Conservation (phyloP, 2,797 vertebrate genomes). For the Sebastes oblongus region DNA sequence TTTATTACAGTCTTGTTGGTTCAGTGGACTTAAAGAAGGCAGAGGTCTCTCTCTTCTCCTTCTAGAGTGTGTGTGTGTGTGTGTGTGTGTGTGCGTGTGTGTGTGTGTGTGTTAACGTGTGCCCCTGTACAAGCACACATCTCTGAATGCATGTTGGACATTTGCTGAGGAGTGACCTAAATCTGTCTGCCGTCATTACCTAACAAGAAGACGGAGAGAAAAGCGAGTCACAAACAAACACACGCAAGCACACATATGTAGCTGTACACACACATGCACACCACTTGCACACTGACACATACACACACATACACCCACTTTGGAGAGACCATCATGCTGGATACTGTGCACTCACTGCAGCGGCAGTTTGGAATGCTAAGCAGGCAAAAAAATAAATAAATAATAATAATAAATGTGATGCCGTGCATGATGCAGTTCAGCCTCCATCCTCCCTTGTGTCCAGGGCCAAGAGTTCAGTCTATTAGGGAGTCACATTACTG, state of each 20-base stretch:
- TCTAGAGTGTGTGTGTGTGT: not conserved
- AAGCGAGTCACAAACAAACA: slow-evolving; percentile 46
- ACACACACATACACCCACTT: not conserved
- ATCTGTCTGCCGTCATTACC: slow-evolving; percentile 80
- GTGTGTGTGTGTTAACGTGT: not conserved
- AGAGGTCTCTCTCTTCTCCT: slow-evolving; percentile 43
- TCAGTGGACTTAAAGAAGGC: slow-evolving; percentile 67
- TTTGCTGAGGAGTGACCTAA: slow-evolving; percentile 78
- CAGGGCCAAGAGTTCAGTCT: slow-evolving; percentile 57
- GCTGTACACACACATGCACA: not conserved
- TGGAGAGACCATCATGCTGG: not conserved
- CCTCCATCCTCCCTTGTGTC: slow-evolving; percentile 46
- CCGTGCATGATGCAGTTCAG: slow-evolving; percentile 6
- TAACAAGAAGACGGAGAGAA: slow-evolving; percentile 71
- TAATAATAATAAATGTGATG: slow-evolving; percentile 15
- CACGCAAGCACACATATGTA: slow-evolving; percentile 9
- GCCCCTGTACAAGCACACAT: slow-evolving; percentile 9
- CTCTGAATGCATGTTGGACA: slow-evolving; percentile 71
- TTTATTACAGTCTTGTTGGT: slow-evolving; percentile 64
- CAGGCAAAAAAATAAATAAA: not conserved
- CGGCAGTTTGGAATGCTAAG: slow-evolving; percentile 33
- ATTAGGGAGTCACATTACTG: slow-evolving; percentile 60
- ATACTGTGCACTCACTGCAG: slow-evolving; percentile 14
- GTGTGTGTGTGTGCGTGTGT: not conserved
- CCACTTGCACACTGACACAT: not conserved